These are phyloP conservation scores for Dromococcyx pavoninus DNA, from an alignment of 2,797 vertebrate species.

Conservation along the genomic window DNA sequence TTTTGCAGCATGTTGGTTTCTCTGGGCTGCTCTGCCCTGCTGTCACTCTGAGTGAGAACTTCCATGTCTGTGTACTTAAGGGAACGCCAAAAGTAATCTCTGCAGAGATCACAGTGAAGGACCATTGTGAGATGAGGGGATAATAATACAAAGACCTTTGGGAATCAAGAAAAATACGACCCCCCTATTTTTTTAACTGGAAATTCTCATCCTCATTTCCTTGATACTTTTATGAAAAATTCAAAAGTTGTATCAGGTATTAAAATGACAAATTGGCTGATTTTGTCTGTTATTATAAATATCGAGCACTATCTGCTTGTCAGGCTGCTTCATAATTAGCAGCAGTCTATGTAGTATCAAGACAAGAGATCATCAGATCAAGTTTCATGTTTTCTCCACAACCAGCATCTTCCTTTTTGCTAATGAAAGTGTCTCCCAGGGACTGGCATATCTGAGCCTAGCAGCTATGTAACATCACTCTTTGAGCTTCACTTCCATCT, in stretches of 20 bases:
- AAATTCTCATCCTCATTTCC: not conserved
- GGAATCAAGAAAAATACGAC: conserved; percentile 2
- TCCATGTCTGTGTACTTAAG: not conserved
- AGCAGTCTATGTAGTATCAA: conserved; percentile 43
- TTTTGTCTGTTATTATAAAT: conserved; percentile 60
- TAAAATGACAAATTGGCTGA: conserved; percentile 61
- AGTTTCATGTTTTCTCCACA: conserved; percentile 54
- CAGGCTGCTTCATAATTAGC: conserved; percentile 56
- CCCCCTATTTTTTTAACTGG: not conserved
- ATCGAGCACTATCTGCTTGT: conserved; percentile 51
- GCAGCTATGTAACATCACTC: conserved; percentile 31
- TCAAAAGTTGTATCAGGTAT: conserved; percentile 39
- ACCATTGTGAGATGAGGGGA: not conserved
- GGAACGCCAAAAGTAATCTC: not conserved
- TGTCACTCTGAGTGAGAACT: not conserved
- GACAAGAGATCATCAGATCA: conserved; percentile 64
- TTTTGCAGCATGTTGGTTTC: not conserved
- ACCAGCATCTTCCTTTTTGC: conserved; percentile 38
- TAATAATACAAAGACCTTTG: conserved; percentile 31
- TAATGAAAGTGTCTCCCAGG: conserved; percentile 61
- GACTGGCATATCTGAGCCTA: conserved; percentile 53
- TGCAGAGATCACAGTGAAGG: not conserved
- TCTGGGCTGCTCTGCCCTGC: not conserved
- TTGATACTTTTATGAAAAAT: not conserved
- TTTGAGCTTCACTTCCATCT: conserved; percentile 57